Base-by-base conservation (phyloP, 2,113 vertebrate genomes). In the Rana temporaria region DNA sequence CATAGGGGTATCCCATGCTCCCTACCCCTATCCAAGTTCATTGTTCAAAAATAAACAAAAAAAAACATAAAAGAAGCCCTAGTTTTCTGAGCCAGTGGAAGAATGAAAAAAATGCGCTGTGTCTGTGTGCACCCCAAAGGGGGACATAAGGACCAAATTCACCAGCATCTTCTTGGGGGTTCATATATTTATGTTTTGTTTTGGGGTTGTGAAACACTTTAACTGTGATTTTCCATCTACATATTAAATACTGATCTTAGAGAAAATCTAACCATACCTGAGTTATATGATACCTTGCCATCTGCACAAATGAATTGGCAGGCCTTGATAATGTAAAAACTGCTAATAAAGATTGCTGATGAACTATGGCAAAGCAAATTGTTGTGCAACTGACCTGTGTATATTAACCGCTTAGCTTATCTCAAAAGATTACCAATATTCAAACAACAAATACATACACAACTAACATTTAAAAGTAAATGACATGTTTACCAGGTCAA, bases 261-360 rank as follows among this genome's bases (percentile, higher is more conserved):
- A 5, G 26, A 53, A 48, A 12, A 70, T 8, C 20, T 0, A 24
- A 48, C 5, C 6, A 53, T 4, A 18, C 42, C 22, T 52, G n/a
- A 53, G 7, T 71, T 71, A 55, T 71, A 24, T 26, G 52, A 53
- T 26, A 55, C 12, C 15, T 18, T 9, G 20, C 20, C 4, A 7
- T 62, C 59, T 55, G 18, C 22, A 22, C 2, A 4, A 22, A 5
- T 6, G 8, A 9, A 52, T 24, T 71, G 20, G 20, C 22, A 71
- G 53, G 22, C 20, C 7, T 71, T 71, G 68, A 55, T 53, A 17
- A 20, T 20, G 26, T 71, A 30, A 55, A 71, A 71, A 71, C 22
- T 71, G 22, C 11, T 55, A 5, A 71, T 53, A 26, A 69, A 69
- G n/a, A 53, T 55, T 55, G 67, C 24, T 70, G 42, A 53, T 70